phyloP scores from a whole-genome alignment of 92 coral and sea anemone genomes.

The Phenganax marumi region DNA sequence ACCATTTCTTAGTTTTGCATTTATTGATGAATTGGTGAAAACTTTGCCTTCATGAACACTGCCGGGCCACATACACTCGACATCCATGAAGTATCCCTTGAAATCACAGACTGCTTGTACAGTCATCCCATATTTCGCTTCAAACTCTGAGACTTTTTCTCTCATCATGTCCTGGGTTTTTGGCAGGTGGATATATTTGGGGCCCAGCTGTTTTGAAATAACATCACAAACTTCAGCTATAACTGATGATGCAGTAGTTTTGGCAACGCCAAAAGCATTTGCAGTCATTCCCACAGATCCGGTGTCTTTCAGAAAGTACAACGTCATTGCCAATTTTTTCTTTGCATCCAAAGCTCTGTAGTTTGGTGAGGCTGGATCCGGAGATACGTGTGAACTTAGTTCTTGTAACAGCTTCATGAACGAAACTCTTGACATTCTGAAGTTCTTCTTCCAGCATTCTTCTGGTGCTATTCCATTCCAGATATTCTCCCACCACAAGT shows the following conservation, averaged over 20 bases:
- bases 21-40: conserved; percentile 49
- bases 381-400: conserved; percentile 51
- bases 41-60: conserved; percentile 53
- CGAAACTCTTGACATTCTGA: conserved; percentile 48
- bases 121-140: conserved; percentile 56
- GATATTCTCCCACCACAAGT: conserved; percentile 56
- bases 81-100: conserved; percentile 50
- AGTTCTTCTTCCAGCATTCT: conserved; percentile 54
- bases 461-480: conserved; percentile 54
- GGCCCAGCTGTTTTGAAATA: conserved; percentile 49
- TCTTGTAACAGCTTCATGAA: conserved; percentile 37
- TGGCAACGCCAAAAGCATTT: conserved; percentile 60
- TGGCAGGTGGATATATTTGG: conserved; percentile 53
- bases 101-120: conserved; percentile 44
- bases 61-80: conserved; percentile 54
- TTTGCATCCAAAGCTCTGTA: conserved; percentile 47
- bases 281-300: conserved; percentile 65
- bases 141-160: conserved; percentile 52
- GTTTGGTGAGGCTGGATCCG: conserved; percentile 61
- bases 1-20: conserved; percentile 27
- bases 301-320: conserved; percentile 59
- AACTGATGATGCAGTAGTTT: conserved; percentile 50
- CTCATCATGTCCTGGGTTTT: conserved; percentile 43
- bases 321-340: conserved; percentile 56
- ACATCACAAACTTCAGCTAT: conserved; percentile 58